Evolutionary conservation across 92 coral and sea anemone species (phyloP).

Genomic region (Actinostola sp.): DNA sequence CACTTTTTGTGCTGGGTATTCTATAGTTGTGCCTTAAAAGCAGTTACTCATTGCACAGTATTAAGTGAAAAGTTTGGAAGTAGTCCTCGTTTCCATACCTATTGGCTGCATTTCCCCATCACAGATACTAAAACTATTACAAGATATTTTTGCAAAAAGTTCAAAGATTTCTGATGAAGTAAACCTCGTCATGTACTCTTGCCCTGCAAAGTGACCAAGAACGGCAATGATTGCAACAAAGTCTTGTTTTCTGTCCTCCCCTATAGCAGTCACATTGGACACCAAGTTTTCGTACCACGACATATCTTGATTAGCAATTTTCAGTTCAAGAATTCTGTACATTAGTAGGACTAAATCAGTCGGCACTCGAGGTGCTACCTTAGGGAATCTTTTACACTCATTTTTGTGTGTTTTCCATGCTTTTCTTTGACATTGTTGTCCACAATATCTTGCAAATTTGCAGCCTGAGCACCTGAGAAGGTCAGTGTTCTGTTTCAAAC

Average conservation of each 20-base stretch:
- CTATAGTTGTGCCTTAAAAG: too few relatives aligned
- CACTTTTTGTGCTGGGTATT: too few relatives aligned
- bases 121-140: slow-evolving; percentile 91
- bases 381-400: slow-evolving; percentile 73
- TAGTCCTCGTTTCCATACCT: slow-evolving; percentile 74
- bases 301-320: slow-evolving; percentile 12
- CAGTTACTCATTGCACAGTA: too few relatives aligned
- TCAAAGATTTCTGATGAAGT: slow-evolving; percentile 61
- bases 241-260: slow-evolving; percentile 56
- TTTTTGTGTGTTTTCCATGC: slow-evolving; percentile 90
- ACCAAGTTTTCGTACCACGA: slow-evolving; percentile 58
- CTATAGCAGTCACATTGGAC: slow-evolving; percentile 67
- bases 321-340: slow-evolving; percentile 59
- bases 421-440: slow-evolving; percentile 70
- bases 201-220: slow-evolving; percentile 58
- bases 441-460: slow-evolving; percentile 85
- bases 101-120: slow-evolving; percentile 87
- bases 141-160: slow-evolving; percentile 85
- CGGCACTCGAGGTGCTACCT: slow-evolving; percentile 71
- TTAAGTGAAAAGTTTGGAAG: too few relatives aligned
- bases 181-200: slow-evolving; percentile 28
- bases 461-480: slow-evolving; percentile 86
- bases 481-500: slow-evolving; percentile 53
- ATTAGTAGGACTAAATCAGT: slow-evolving; percentile 78
- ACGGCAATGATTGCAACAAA: slow-evolving; percentile 67